phyloP scores from a whole-genome alignment of 2,113 vertebrate species.

The Lampris incognitus region DNA sequence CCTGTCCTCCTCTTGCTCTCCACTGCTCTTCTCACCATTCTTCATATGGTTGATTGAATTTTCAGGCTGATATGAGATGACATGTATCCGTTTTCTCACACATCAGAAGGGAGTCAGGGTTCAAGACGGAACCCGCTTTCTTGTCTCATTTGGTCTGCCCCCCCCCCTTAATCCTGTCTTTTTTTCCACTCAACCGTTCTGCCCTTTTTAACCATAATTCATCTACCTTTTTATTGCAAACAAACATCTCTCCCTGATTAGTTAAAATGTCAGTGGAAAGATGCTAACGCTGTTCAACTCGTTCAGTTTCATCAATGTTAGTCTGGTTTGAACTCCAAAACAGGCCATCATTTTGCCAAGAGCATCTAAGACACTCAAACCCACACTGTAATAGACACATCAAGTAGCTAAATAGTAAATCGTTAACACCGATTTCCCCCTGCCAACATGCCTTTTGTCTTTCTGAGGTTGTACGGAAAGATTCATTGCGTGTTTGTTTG shows the following conservation, averaged over 20 bases:
- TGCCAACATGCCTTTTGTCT: conserved; percentile 31
- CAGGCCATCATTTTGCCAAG: background rate
- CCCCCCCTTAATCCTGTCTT: background rate
- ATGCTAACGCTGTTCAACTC: conserved; percentile 4
- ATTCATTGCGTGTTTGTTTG: conserved; percentile 50
- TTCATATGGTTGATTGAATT: no score
- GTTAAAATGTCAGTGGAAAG: background rate
- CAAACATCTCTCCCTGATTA: background rate
- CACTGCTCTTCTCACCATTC: no score
- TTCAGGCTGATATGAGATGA: no score
- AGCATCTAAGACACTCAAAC: background rate
- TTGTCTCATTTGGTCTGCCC: background rate
- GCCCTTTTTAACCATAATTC: background rate
- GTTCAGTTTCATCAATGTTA: background rate
- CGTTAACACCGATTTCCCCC: conserved; percentile 27
- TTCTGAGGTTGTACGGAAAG: conserved; percentile 40
- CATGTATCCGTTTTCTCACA: no score
- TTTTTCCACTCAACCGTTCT: background rate
- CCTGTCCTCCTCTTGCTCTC: no score
- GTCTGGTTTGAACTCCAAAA: background rate
- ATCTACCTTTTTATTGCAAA: background rate
- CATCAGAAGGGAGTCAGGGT: background rate
- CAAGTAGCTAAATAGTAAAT: conserved; percentile 26
- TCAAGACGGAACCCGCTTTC: conserved; percentile 2
- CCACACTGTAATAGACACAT: conserved; percentile 38